phyloP scores from a whole-genome alignment of 2,797 vertebrate species.

The Rousettus madagascariensis region DNA sequence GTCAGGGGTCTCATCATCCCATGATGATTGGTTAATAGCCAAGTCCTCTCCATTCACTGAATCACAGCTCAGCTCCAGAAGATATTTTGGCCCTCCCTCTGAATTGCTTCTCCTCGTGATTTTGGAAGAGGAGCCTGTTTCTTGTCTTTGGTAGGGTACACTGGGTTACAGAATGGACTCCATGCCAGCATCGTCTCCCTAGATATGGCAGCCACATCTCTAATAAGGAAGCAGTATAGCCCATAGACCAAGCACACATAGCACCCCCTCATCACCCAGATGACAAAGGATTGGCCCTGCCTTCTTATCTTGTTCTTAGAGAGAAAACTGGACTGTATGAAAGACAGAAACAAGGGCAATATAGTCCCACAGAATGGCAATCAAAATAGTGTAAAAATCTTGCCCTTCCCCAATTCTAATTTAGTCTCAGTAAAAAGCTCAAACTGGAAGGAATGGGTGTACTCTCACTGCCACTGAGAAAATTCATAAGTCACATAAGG shows the following conservation, averaged over 20 bases:
- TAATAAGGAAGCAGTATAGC: not conserved
- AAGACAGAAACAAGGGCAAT: not conserved
- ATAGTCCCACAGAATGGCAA: not conserved
- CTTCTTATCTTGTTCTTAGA: not conserved
- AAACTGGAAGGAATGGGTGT: not conserved
- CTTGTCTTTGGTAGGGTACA: not conserved
- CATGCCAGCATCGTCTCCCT: not conserved
- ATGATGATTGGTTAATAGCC: not conserved
- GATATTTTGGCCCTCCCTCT: not conserved
- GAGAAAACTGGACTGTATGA: not conserved
- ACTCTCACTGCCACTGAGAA: not conserved
- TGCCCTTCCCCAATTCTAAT: not conserved
- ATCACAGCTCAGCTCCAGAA: not conserved
- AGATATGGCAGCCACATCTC: not conserved
- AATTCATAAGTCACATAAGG: not conserved
- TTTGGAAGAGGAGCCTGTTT: not conserved
- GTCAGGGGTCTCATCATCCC: not conserved
- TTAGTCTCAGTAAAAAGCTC: not conserved
- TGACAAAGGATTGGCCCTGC: not conserved
- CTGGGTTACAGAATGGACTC: not conserved
- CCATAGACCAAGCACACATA: not conserved
- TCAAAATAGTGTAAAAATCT: not conserved
- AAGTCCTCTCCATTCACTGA: not conserved
- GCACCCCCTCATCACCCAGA: not conserved
- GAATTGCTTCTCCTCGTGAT: not conserved